Percentiles rank a stretch among this genome's conserved stretches.
phyloP scores from a whole-genome alignment of 2,113 vertebrate genomes.

The Amazona vittata region DNA sequence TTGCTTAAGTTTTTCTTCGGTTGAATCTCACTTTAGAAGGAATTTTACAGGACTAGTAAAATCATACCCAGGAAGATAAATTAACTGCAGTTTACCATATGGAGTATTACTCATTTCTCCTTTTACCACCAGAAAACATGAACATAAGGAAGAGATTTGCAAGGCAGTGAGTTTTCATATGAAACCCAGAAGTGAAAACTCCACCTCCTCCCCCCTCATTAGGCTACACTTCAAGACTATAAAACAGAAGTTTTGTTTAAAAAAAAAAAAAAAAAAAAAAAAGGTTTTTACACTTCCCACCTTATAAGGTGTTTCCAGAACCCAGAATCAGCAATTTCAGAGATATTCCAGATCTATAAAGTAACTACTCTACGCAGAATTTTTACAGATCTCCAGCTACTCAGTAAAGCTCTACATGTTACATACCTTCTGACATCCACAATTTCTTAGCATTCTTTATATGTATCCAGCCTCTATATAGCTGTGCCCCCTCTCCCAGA shows the following conservation, averaged over 20 bases:
- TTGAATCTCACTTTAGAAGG: background rate
- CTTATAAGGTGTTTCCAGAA: background rate
- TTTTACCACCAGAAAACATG: constrained; percentile 7
- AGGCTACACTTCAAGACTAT: background rate
- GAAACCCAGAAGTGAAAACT: constrained; percentile 5
- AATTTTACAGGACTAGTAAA: constrained; percentile 25
- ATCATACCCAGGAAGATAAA: background rate
- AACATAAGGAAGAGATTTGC: constrained; percentile 41
- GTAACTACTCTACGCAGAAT: background rate
- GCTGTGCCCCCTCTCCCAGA: background rate
- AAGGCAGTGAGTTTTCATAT: background rate
- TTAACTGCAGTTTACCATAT: constrained; percentile 50
- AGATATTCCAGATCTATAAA: background rate
- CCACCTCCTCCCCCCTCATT: background rate
- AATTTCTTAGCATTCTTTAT: background rate
- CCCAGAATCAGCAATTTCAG: background rate
- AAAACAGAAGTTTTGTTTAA: background rate
- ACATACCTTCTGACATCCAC: background rate
- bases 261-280: background rate
- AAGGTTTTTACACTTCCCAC: background rate
- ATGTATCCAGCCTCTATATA: background rate
- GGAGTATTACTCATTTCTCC: constrained; percentile 42
- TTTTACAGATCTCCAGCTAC: background rate
- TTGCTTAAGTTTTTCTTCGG: background rate
- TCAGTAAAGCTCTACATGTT: background rate